Base-by-base conservation (phyloP, 2,797 vertebrate species). In the Dipus sagitta region DNA sequence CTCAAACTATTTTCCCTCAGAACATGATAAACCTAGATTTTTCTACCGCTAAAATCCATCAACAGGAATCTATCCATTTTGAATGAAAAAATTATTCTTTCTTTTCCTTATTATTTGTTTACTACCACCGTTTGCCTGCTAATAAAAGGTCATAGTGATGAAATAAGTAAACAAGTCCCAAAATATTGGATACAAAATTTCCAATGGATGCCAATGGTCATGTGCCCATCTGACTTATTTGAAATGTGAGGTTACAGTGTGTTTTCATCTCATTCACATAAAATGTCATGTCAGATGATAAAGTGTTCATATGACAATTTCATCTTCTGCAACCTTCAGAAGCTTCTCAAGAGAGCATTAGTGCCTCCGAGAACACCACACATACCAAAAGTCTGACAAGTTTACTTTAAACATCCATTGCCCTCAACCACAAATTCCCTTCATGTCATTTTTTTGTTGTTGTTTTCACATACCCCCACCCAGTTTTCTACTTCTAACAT, bases 1-100 rank as follows among this genome's bases (percentile, higher is more conserved):
- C 52, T 90, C 60, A 93, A 94, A 47, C 42, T 86, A 58, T 89
- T 89, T 96, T 85, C 18, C 21, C 30, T 90, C 85, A 71, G 68
- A 92, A 80, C 7, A 77, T 52, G 24, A 30, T 71, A 21, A 86
- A 78, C 47, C 78, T 86, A 76, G 18, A 28, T 82, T 86, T 91
- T 94, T 86, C 26, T 74, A 12, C 30, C 80, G 4, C 42, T 85
- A 81, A 81, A 77, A 54, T 68, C 1, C 34, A 91, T 30, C 52
- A 85, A 15, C 20, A 81, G 10, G 6, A 17, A 82, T 8, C 23
- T 86, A 94, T 93, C 77, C 8, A 68, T 20, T 77, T 72, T 74
- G 12, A 86, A 64, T 75, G 2, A 74, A 93, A 95, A 92, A 62
- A 74, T 64, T 38, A 64, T 24, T 71, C 15, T 71, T n/a, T 13